Evolutionary conservation across 2,113 vertebrate species (phyloP), one percentile per base, ranked within the genome.

Genomic region (Setophaga petechia): DNA sequence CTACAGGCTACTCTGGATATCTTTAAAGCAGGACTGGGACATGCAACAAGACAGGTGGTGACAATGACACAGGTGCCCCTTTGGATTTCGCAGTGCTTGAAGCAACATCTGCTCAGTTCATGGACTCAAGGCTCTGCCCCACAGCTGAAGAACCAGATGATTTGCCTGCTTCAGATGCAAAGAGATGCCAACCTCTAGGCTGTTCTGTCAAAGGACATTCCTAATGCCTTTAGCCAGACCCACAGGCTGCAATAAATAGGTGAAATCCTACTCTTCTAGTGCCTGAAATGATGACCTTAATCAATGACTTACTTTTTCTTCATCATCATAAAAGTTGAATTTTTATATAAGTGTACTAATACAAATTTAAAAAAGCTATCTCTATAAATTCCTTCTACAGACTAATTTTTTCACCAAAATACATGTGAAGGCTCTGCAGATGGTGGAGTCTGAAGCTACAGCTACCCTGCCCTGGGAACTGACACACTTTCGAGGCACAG

Each of bases 41-140:
- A 97, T 85, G 95, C 97, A 97, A 91, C 35, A 61, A 91, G 95
- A 97, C 87, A 95, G 91, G 93, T 73, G 87, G 95, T 86, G 97
- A 97, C 96, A 75, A 80, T 7, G 61, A 90, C 94, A 86, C 87
- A 95, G 93, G 96, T 31, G 88, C 76, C 93, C 43, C 94, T 96
- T 77, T 55, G 78, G 65, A 90, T 96, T 97, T 83, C 75, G 23
- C 61, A 93, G 93, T 92, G 96, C 96, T 89, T 12, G 71, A 97
- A 97, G 97, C 95, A 97, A 96, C 67, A 25, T 43, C 75, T 61
- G 78, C 83, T 93, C 84, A 74, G 77, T 93, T 96, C 94, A 89
- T 94, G 65, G 62, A 54, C 84, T 93, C 93, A 94, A 96, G 93
- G 92, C 96, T 98, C 95, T 97, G 94, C 83, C 87, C 77, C 82